Conservation (phyloP, 1,140 invertebrate genomes). For the Capitella teleta region DNA sequence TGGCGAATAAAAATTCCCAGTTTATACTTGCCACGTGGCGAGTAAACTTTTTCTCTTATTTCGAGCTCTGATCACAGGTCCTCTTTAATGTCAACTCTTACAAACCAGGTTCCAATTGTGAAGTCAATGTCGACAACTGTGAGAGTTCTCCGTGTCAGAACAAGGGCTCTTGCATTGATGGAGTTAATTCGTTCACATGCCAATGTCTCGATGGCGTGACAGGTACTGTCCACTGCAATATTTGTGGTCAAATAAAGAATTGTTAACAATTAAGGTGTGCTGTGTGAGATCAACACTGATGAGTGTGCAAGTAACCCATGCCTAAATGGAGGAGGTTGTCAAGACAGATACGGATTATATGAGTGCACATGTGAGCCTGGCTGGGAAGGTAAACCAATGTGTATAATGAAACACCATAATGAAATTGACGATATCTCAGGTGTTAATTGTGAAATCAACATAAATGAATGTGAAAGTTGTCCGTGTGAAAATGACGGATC, state of each 20-base stretch:
- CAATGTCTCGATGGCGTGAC: constrained; percentile 13
- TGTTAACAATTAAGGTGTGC: no score
- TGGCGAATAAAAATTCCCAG: no score
- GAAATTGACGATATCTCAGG: no score
- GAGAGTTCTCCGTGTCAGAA: constrained; percentile 31
- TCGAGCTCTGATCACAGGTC: no score
- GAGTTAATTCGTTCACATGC: constrained; percentile 8
- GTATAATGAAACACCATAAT: no score
- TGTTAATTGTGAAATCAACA: neutral
- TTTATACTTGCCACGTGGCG: no score
- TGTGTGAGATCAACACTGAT: constrained; percentile 70
- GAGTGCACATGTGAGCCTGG: constrained; percentile 14
- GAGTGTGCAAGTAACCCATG: constrained; percentile 44
- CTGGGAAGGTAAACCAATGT: no score
- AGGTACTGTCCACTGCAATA: no score
- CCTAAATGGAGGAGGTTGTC: constrained; percentile 72
- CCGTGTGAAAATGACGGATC: constrained; percentile 71
- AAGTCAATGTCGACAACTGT: constrained; percentile 78
- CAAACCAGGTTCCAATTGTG: constrained; percentile 66
- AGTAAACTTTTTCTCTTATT: no score
- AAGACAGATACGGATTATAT: constrained; percentile 40
- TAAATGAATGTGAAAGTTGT: neutral
- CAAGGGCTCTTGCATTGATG: constrained; percentile 24
- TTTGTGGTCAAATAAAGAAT: no score
- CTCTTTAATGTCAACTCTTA: neutral